These are phyloP conservation scores for Epinephelus fuscoguttatus DNA, from an alignment of 2,113 vertebrate genomes.

Conservation along the genomic window DNA sequence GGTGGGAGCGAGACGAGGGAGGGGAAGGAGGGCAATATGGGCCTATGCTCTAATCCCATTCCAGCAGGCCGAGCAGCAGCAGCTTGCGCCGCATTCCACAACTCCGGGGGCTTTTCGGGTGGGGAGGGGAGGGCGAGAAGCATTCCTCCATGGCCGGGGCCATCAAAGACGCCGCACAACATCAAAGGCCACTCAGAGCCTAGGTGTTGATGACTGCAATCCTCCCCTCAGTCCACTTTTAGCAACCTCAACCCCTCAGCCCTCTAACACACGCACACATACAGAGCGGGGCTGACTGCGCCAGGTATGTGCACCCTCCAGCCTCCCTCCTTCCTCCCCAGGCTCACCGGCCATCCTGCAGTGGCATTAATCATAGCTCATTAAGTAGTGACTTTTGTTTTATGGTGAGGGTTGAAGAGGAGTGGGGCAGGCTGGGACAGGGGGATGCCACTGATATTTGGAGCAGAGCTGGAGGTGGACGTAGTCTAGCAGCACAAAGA, in stretches of 20 bases:
- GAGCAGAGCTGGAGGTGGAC: slow-evolving; percentile 18
- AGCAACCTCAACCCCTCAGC: slow-evolving; percentile 70
- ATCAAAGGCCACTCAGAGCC: slow-evolving; percentile 81
- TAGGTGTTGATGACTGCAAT: slow-evolving; percentile 86
- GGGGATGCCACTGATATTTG: slow-evolving; percentile 45
- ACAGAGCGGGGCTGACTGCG: slow-evolving; percentile 15
- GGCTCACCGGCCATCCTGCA: slow-evolving; percentile 29
- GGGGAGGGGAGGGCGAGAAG: slow-evolving; percentile 64
- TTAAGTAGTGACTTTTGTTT: slow-evolving; percentile 75
- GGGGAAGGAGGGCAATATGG: slow-evolving; percentile 53
- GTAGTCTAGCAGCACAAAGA: background rate
- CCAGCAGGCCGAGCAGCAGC: slow-evolving; percentile 78
- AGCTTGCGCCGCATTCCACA: slow-evolving; percentile 85
- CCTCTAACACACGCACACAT: slow-evolving; percentile 37
- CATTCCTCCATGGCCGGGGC: slow-evolving; percentile 75
- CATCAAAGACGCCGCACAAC: slow-evolving; percentile 82
- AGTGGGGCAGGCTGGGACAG: background rate
- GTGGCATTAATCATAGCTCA: slow-evolving; percentile 75
- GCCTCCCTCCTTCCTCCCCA: background rate
- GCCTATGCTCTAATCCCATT: slow-evolving; percentile 83
- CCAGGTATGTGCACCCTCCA: slow-evolving; percentile 65
- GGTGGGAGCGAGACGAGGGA: slow-evolving; percentile 27
- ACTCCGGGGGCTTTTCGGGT: slow-evolving; percentile 82
- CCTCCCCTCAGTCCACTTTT: slow-evolving; percentile 81
- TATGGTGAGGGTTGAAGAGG: slow-evolving; percentile 34